A percentile compares a stretch with the other conserved stretches of the same genome.
Conservation (phyloP, 2,888 invertebrate genomes). For the Ferrisia virgata region DNA sequence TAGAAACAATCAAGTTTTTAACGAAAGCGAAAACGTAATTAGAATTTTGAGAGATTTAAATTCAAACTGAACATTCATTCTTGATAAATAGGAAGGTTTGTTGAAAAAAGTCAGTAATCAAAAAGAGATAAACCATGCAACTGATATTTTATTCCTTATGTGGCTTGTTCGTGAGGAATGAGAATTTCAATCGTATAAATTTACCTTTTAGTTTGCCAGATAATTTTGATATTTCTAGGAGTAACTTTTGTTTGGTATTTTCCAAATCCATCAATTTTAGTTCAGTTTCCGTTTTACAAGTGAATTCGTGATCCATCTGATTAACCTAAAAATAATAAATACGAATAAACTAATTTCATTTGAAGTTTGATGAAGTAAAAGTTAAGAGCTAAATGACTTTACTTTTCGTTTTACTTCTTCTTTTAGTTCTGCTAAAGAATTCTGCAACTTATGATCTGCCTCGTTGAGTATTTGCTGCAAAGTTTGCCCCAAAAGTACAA, state of each 20-base stretch:
- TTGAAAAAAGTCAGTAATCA: too few relatives aligned
- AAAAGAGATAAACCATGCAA: too few relatives aligned
- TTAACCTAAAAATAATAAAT: constrained; percentile 49
- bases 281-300: constrained; percentile 50
- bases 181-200: too few relatives aligned
- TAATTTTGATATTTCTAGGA: constrained; percentile 51
- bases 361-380: not conserved
- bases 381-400: not conserved
- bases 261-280: constrained; percentile 51
- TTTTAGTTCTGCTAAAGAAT: not conserved
- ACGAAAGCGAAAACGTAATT: too few relatives aligned
- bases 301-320: constrained; percentile 50
- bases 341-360: not conserved
- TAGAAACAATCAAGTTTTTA: too few relatives aligned
- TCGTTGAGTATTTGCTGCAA: not conserved
- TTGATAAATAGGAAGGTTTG: not conserved
- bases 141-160: too few relatives aligned
- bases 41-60: too few relatives aligned
- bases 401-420: constrained; percentile 2
- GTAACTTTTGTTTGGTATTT: constrained; percentile 50
- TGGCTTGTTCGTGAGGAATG: too few relatives aligned
- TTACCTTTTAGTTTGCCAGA: constrained; percentile 51
- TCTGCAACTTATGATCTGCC: not conserved
- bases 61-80: not conserved
- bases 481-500: not conserved